Percentiles rank a stretch among this genome's conserved stretches.
These are phyloP conservation scores for Eupithecia exiguata DNA, from an alignment of 2,888 invertebrate species.

Conservation along the genomic window DNA sequence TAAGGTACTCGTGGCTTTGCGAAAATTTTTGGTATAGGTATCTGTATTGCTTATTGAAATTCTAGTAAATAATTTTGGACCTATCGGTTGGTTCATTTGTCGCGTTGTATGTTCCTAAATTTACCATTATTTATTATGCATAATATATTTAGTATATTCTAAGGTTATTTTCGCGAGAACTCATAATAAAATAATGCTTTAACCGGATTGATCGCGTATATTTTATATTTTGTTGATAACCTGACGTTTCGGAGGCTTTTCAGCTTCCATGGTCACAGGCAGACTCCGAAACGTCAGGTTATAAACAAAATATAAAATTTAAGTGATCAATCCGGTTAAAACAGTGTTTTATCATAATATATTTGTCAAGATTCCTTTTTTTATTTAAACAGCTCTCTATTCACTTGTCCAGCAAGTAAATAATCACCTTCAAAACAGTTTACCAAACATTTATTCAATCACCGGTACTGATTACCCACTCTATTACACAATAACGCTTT, in stretches of 20 bases:
- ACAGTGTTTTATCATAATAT: no score
- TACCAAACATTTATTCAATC: slow-evolving; percentile 40
- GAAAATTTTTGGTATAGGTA: background rate
- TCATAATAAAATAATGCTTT: no score
- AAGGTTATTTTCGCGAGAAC: no score
- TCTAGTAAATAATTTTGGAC: background rate
- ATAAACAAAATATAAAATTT: no score
- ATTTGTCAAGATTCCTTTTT: no score
- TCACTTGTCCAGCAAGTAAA: background rate
- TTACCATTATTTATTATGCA: background rate
- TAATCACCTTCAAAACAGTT: slow-evolving; percentile 19
- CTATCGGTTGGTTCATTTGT: background rate
- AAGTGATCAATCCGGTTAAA: no score
- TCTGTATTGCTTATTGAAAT: background rate
- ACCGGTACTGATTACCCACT: slow-evolving; percentile 41
- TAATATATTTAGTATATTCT: no score
- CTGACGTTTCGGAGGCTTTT: no score
- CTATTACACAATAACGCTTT: slow-evolving; percentile 64
- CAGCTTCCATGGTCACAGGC: no score
- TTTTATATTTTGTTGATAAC: no score
- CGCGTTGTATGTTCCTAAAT: background rate
- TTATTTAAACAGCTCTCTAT: background rate
- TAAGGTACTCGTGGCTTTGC: background rate
- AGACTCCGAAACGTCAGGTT: no score
- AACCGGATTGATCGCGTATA: no score